Evolutionary conservation across 2,797 vertebrate species (phyloP), one percentile per base, ranked within the genome.

Genomic region (Euthynnus affinis): DNA sequence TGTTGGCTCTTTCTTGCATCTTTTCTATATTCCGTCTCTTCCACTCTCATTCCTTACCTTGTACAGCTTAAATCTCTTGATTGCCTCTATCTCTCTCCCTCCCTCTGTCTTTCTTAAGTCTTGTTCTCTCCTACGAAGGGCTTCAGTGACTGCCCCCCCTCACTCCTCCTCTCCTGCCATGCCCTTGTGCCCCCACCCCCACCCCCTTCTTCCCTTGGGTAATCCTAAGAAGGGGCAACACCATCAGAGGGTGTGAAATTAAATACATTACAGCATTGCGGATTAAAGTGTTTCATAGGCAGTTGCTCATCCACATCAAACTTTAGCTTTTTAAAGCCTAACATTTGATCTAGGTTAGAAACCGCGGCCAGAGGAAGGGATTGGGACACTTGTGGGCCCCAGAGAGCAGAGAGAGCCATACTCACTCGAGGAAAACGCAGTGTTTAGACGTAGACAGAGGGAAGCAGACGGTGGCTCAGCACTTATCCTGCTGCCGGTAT

Each of bases 271-370:
- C 95, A 96, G 96, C 95, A 96, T 93, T 95, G 95, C 94, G 93
- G 95, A 96, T 97, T 97, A 96, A 97, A 96, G 95, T 88, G 88
- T 97, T 98, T 97, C 96, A 96, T 96, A 96, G 96, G 96, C 97
- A 97, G 96, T 98, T 96, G 96, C 96, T 97, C 96, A 97, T 96
- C 96, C 96, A 97, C 96, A 97, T 97, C 96, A 96, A 96, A 97
- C 95, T 96, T 96, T 94, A 93, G 94, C 95, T 96, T 96, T 96
- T 96, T 95, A 96, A 97, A 96, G 94, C 95, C 95, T 90, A 96
- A 96, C 96, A 96, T 96, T 97, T 97, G 96, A 97, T 98, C 96
- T 96, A 87, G 89, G 87, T 95, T 95, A 95, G 95, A 93, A 96
- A 94, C 86, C 91, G 83, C 92, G 94, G 91, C 90, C 94, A 59